These are phyloP conservation scores for Andrena bucephala DNA, from an alignment of 2,888 invertebrate species.

Conservation along the genomic window DNA sequence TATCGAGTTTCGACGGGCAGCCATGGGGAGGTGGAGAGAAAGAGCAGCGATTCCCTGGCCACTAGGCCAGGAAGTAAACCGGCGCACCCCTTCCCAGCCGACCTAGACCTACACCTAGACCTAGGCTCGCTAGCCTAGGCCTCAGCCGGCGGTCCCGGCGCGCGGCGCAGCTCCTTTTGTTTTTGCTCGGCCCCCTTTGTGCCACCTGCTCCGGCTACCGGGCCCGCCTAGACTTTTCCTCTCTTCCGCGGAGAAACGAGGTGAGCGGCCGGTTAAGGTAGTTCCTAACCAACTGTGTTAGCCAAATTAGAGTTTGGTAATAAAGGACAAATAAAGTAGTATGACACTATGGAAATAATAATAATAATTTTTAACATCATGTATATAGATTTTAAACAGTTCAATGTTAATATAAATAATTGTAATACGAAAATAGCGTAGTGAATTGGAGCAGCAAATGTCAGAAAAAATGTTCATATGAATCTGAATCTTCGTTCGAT, in stretches of 20 bases:
- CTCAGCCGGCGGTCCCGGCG: not conserved
- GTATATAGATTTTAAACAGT: no score
- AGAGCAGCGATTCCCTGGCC: slow-evolving; percentile 69
- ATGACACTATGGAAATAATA: no score
- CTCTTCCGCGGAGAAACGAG: slow-evolving; percentile 63
- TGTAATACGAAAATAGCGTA: no score
- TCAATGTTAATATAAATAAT: no score
- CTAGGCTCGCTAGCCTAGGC: slow-evolving; percentile 36
- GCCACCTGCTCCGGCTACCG: slow-evolving; percentile 44
- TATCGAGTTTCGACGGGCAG: slow-evolving; percentile 40
- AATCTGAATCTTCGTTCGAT: no score
- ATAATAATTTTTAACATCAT: no score
- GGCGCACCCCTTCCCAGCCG: slow-evolving; percentile 69
- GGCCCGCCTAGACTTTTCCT: slow-evolving; percentile 59
- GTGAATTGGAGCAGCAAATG: no score
- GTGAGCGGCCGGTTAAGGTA: slow-evolving; percentile 32
- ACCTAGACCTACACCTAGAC: slow-evolving; percentile 74
- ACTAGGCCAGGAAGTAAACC: slow-evolving; percentile 75
- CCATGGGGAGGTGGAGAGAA: slow-evolving; percentile 38
- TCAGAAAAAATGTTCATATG: no score
- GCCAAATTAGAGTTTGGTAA: no score
- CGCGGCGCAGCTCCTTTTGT: slow-evolving; percentile 62
- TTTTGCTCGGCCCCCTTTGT: slow-evolving; percentile 54
- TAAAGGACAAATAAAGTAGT: no score
- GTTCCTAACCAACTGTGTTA: no score